Evolutionary conservation across 2,113 vertebrate genomes (phyloP), one percentile per base, ranked within the genome.

Genomic region (Dicaeum eximium): DNA sequence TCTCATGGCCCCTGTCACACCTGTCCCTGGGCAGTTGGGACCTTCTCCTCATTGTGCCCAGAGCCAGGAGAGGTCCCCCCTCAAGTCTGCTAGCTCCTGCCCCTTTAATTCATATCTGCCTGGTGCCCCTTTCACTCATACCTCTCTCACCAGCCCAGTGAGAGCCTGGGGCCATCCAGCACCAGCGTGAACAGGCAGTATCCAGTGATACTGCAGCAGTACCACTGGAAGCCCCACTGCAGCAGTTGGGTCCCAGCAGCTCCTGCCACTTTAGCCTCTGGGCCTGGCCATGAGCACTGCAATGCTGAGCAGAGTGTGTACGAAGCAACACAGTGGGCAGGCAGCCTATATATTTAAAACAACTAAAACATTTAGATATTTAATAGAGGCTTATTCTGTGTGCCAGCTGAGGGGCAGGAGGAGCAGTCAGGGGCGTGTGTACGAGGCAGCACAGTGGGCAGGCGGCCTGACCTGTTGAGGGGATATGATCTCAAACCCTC

Each of bases 361-460:
- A 56, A 6, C 14, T n/a, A n/a, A n/a, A n/a, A n/a, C n/a, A 42
- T n/a, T 33, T 24, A 64, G 15, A n/a, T 33, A 65, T 33, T 33
- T 30, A 18, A 81, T 57, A 30, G 16, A 35, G 10, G 37, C 9
- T 60, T 31, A 38, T 17, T 16, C 17, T 1, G 6, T 1, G 6
- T 19, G 58, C 31, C 11, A 48, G 11, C 19, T 5, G 15, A 33
- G 17, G 47, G 19, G n/a, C 27, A 56, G 33, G 31, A 31, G 30
- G 69, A 40, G 8, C 15, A 50, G 25, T 8, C 35, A 45, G 35
- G 1, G 8, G 27, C 44, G 5, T 1, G 2, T 3, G 0, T 15
- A 27, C 1, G 3, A 45, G 50, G 38, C 23, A 51, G 37, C 35
- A 8, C 0, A 0, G 48, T 37, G 28, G 48, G 24, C 40, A 14